Evolutionary conservation across 1,140 invertebrate genomes (phyloP).

Genomic region (Brachionus calyciflorus): DNA sequence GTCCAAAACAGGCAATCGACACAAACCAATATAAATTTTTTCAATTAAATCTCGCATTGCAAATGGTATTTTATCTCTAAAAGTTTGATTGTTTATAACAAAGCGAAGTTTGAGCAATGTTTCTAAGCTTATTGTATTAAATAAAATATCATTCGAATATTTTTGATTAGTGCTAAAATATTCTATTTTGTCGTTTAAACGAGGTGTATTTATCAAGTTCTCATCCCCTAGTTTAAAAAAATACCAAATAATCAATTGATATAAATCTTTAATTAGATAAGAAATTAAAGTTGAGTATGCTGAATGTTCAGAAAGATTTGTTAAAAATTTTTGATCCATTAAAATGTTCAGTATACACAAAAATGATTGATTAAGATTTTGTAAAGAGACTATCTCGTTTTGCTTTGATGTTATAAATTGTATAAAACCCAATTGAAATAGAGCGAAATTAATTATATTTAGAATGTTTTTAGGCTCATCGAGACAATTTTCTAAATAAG

Average conservation of each 20-base stretch:
- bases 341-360: background rate
- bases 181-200: background rate
- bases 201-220: slow-evolving; percentile 6
- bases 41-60: slow-evolving; percentile 6
- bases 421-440: slow-evolving; percentile 23
- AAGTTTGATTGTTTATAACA: slow-evolving; percentile 53
- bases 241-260: slow-evolving; percentile 2
- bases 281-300: slow-evolving; percentile 6
- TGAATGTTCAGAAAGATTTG: background rate
- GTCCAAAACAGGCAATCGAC: slow-evolving; percentile 27
- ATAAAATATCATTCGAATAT: background rate
- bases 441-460: background rate
- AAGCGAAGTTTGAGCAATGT: slow-evolving; percentile 27
- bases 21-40: slow-evolving; percentile 32
- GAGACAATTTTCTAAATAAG: slow-evolving; percentile 1
- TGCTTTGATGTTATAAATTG: background rate
- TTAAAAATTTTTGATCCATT: background rate
- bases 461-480: background rate
- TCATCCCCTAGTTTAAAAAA: slow-evolving; percentile 34
- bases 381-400: background rate
- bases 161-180: background rate
- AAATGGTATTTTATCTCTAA: slow-evolving; percentile 65
- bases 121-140: slow-evolving; percentile 10
- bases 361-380: slow-evolving; percentile 26
- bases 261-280: slow-evolving; percentile 34